These are phyloP conservation scores for Laterallus jamaicensis DNA, from an alignment of 2,113 vertebrate genomes.

Conservation along the genomic window DNA sequence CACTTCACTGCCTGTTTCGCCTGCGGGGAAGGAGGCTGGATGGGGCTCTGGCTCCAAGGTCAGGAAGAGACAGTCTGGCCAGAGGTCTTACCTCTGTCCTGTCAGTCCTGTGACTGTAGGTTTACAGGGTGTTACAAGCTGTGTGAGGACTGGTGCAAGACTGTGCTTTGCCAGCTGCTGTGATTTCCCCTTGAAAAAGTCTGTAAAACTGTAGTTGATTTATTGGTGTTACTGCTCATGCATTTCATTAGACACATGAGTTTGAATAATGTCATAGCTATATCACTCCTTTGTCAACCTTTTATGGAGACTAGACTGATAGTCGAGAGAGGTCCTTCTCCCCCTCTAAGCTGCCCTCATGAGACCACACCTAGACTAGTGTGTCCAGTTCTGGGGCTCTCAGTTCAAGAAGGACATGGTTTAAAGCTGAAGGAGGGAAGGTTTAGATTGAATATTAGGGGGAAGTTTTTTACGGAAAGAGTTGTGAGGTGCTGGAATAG, in stretches of 20 bases:
- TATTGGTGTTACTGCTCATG: background rate
- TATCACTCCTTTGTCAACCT: background rate
- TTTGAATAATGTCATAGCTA: background rate
- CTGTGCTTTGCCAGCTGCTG: background rate
- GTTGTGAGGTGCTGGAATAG: too few species aligned
- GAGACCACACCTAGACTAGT: too few species aligned
- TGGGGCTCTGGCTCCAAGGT: fast-evolving
- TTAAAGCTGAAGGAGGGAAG: too few species aligned
- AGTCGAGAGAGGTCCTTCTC: too few species aligned
- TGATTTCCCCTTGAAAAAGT: background rate
- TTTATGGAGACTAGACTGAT: background rate
- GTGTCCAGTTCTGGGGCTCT: too few species aligned
- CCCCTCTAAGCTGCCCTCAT: too few species aligned
- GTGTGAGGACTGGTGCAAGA: background rate
- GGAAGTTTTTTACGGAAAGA: too few species aligned
- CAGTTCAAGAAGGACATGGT: too few species aligned
- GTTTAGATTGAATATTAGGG: too few species aligned
- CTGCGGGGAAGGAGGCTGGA: background rate
- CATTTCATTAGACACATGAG: background rate
- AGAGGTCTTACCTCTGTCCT: background rate
- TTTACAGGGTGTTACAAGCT: background rate
- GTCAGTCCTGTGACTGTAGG: background rate
- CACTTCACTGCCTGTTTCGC: background rate
- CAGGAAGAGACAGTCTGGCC: background rate
- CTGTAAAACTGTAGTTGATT: background rate